Base-by-base conservation (phyloP, 2,113 vertebrate species). In the Ellobius talpinus region DNA sequence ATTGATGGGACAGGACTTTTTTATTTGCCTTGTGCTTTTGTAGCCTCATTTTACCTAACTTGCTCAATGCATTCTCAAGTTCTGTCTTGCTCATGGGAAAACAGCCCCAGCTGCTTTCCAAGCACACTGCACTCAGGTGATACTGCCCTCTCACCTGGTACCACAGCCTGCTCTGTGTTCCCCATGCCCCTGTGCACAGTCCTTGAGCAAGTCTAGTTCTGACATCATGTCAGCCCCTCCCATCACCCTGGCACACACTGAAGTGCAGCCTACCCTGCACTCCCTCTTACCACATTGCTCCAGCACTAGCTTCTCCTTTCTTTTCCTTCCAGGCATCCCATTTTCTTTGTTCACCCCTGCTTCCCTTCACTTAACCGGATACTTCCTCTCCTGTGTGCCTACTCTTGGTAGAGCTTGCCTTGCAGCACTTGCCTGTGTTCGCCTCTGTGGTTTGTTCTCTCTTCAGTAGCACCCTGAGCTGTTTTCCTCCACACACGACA, bases 401-500 rank as follows among this genome's bases (percentile, higher is more conserved):
- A 12, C 31, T 73, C 42, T 10, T 13, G 12, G 63, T 19, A 33
- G 45, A 42, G n/a, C 66, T 0, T 24, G 39, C 36, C 72, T 7
- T 31, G 24, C 9, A 3, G 1, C 63, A 6, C 26, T 0, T 1
- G 3, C 3, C 12, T 50, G 13, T 45, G 2, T 23, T 23, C 3
- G 0, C 31, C 74, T 0, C 1, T 72, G 47, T 36, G 29, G 12
- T 26, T 2, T 1, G 13, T 14, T 52, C 72, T 74, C 2, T 36
- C 21, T 16, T 31, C 29, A 0, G 50, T 33, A 52, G 52, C 77
- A 26, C 47, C 39, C 0, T 0, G 24, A 36, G 36, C 89, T 10
- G 0, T 1, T n/a, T 13, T 73, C 21, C 68, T 61, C 47, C 4
- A 5, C 0, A 0, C n/a, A 63, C n/a, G 24, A 61, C 50, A 3